Conservation (phyloP, 2,113 vertebrate species). For the Eubucco bourcierii region DNA sequence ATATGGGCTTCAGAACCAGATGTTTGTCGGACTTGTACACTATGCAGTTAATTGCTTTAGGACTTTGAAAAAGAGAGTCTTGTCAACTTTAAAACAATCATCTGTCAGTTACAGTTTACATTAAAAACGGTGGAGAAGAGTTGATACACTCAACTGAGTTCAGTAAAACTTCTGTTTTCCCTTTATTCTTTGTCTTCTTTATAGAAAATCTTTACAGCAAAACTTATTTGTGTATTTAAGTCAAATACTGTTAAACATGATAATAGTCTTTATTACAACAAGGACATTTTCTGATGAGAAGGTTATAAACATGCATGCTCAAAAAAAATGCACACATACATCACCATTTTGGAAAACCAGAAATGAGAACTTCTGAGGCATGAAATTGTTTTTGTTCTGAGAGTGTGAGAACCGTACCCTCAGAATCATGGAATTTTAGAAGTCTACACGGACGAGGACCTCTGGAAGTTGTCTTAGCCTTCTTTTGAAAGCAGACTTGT, state of each 20-base stretch:
- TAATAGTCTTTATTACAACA: background rate
- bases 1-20: background rate
- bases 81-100: background rate
- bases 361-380: background rate
- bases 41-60: background rate
- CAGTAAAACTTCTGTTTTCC: background rate
- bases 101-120: background rate
- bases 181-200: background rate
- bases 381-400: background rate
- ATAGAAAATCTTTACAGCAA: background rate
- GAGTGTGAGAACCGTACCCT: background rate
- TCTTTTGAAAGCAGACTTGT: background rate
- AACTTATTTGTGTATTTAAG: background rate
- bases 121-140: background rate
- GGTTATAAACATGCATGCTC: background rate
- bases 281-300: background rate
- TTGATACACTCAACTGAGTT: background rate
- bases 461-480: background rate
- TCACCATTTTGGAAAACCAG: background rate
- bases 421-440: background rate
- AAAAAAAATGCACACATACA: background rate
- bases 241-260: background rate
- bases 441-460: background rate
- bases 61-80: background rate
- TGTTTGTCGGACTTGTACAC: background rate